phyloP scores from a whole-genome alignment of 2,797 vertebrate species.

The Eptatretus atami region DNA sequence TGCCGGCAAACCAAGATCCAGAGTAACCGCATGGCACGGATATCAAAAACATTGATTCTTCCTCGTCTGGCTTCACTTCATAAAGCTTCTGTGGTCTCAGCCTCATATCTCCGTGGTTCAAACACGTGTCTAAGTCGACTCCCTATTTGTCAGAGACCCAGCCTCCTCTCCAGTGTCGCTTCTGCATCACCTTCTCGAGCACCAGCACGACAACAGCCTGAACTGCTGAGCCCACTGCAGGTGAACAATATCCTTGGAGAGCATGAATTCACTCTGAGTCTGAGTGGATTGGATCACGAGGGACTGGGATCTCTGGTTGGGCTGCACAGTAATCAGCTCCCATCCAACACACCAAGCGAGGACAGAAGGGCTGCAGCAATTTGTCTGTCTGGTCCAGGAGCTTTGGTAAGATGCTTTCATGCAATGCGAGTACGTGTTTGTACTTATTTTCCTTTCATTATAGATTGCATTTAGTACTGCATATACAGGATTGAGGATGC shows the following conservation, averaged over 20 bases:
- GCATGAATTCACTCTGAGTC: conserved; percentile 15
- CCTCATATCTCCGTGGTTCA: neutral
- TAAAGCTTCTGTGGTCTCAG: neutral
- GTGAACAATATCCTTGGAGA: conserved; percentile 14
- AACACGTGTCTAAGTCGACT: neutral
- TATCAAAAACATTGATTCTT: no score
- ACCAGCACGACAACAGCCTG: conserved; percentile 4
- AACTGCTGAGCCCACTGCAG: conserved; percentile 11
- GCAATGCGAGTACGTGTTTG: neutral
- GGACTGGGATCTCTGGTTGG: conserved; percentile 13
- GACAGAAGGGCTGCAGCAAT: conserved; percentile 17
- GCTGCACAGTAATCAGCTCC: conserved; percentile 18
- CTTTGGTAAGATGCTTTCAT: conserved; percentile 9
- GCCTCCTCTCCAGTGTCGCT: neutral
- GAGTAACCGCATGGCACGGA: no score
- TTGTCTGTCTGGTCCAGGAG: conserved; percentile 13
- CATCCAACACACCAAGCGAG: conserved; percentile 16
- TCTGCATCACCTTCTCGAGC: no score
- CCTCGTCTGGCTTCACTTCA: no score
- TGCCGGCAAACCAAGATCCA: no score
- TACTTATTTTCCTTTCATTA: no score
- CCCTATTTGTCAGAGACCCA: neutral
- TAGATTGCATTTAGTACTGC: no score
- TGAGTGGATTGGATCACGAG: conserved; percentile 10
- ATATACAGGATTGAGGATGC: no score